These are phyloP conservation scores for Podarcis raffonei DNA, from an alignment of 2,113 vertebrate genomes.

Conservation along the genomic window DNA sequence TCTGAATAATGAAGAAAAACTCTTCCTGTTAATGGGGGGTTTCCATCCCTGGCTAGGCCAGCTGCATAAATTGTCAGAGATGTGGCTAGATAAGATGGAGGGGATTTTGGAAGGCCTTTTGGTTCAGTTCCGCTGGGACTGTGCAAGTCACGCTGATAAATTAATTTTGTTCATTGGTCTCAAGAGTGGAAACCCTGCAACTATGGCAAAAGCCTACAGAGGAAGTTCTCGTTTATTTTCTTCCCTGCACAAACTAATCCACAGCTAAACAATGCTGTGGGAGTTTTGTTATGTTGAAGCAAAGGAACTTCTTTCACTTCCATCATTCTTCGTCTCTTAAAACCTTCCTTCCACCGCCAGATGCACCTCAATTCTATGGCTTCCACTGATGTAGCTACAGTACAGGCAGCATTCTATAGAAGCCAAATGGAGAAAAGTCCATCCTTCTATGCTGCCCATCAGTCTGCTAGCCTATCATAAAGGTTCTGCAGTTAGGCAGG, in stretches of 20 bases:
- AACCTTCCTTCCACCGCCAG: neutral
- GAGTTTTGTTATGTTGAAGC: slow-evolving; percentile 14
- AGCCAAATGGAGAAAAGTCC: neutral
- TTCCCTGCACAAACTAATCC: neutral
- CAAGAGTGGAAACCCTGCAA: slow-evolving; percentile 23
- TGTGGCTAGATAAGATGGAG: slow-evolving; percentile 60
- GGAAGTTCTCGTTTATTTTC: neutral
- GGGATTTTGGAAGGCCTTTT: slow-evolving; percentile 68
- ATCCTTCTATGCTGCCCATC: neutral
- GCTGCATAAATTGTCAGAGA: slow-evolving; percentile 58
- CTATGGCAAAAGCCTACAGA: neutral
- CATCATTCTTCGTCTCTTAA: neutral
- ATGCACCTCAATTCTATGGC: neutral
- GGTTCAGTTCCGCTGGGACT: slow-evolving; percentile 47
- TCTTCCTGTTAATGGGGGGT: slow-evolving; percentile 49
- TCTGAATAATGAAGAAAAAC: slow-evolving; percentile 57
- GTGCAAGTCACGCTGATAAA: slow-evolving; percentile 36
- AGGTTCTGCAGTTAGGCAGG: neutral
- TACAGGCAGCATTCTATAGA: neutral
- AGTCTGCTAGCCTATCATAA: neutral
- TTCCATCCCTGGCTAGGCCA: slow-evolving; percentile 50
- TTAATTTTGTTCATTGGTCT: slow-evolving; percentile 48
- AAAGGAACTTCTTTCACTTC: neutral
- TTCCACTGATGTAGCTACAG: neutral
- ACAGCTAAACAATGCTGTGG: neutral